Evolutionary conservation across 2,888 invertebrate genomes (phyloP), one percentile per base, ranked within the genome.

Genomic region (Lypha dubia): DNA sequence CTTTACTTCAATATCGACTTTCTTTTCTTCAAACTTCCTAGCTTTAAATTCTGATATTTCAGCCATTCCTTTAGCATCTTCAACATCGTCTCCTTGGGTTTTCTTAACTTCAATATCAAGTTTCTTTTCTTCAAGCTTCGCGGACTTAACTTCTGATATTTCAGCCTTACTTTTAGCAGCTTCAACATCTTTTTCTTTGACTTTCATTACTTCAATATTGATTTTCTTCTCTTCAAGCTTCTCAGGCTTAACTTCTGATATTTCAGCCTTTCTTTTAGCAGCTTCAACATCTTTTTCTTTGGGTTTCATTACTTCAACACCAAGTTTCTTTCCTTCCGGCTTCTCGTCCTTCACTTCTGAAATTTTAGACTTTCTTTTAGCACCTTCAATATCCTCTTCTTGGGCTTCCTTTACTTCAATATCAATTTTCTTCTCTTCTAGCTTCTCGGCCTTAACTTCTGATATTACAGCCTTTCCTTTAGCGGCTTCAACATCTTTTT

Each of bases 11-110:
- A 13, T 11, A 13, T 79, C 58, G 0, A 74, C 6, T 41, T 53
- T 74, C 58, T 77, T 88, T 60, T 81, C 83, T 82, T 89, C 88
- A 15, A 86, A 86, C 81, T 88, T 68, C 28, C 71, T 74, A 22
- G 73, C 74, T 0, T 74, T 44, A 2, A 46, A 49, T 17, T 75
- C 74, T 1, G 77, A 68, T 62, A 71, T 44, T 17, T 71, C 62
- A 15, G 41, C 32, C 20, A 87, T 81, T 65, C 56, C 28, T 56
- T 70, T 41, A 1, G 15, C 6, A 9, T 15, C 15, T 0, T 22
- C 22, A n/a, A 53, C 9, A 38, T 51, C 13, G 15, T 35, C 2
- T n/a, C 38, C 68, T 15, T 22, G 11, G 70, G 62, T 13, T 28
- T 82, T 58, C 3, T 15, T 38, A 7, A 9, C 7, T 7, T 35